Conservation (phyloP, 2,113 vertebrate genomes). For the Barnardius zonarius region DNA sequence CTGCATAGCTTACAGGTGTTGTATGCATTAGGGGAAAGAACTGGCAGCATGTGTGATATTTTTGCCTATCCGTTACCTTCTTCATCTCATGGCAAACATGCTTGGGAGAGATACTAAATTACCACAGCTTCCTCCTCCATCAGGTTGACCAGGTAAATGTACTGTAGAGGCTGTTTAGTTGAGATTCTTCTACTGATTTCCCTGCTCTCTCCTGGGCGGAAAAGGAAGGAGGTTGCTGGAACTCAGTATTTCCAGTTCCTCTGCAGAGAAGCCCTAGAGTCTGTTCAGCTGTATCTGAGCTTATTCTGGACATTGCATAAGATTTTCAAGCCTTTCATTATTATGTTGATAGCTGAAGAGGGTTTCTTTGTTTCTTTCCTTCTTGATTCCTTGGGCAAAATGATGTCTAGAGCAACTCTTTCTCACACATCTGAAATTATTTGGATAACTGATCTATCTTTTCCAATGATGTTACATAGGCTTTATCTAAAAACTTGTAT, state of each 20-base stretch:
- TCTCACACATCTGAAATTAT: background rate
- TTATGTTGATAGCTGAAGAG: background rate
- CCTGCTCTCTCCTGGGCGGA: background rate
- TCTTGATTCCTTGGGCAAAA: background rate
- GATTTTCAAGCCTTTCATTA: background rate
- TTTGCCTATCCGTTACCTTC: background rate
- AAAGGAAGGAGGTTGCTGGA: background rate
- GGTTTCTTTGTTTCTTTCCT: background rate
- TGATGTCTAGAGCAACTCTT: background rate
- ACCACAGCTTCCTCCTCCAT: background rate
- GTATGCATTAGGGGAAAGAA: background rate
- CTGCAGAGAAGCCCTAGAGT: background rate
- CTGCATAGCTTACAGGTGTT: background rate
- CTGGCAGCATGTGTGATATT: background rate
- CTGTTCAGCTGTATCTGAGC: background rate
- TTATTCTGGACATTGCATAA: background rate
- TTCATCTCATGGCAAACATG: background rate
- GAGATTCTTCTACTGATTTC: background rate
- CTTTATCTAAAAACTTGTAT: background rate
- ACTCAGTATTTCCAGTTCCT: background rate
- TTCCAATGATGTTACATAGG: background rate
- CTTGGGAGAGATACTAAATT: background rate
- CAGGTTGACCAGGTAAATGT: accelerated
- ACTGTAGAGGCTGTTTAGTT: background rate
- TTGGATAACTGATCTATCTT: background rate